Conservation (phyloP, 2,113 vertebrate genomes). For the Tachycineta bicolor region DNA sequence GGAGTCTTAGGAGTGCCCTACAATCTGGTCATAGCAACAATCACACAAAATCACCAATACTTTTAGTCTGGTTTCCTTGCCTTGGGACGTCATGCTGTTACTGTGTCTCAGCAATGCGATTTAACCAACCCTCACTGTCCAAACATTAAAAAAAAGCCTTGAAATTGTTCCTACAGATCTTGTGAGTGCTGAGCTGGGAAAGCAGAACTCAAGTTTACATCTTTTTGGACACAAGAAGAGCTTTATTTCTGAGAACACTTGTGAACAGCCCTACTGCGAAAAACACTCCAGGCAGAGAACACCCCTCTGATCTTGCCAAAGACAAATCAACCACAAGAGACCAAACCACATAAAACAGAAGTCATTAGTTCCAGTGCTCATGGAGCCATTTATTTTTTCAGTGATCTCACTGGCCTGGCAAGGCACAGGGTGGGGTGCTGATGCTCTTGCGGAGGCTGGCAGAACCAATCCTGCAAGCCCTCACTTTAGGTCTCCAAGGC, state of each 20-base stretch:
- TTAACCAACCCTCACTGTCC: not conserved
- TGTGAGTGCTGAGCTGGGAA: not conserved
- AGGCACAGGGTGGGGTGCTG: not conserved
- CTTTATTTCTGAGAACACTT: not conserved
- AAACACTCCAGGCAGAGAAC: not conserved
- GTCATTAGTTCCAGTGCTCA: constrained; percentile 27
- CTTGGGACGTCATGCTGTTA: not conserved
- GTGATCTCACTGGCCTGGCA: constrained; percentile 31
- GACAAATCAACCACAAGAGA: constrained; percentile 37
- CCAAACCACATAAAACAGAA: constrained; percentile 58
- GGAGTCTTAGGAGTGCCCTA: not conserved
- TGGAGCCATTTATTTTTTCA: constrained; percentile 45
- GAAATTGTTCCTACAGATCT: not conserved
- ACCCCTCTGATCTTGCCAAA: not conserved
- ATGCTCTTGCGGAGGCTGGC: not conserved
- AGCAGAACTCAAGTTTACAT: not conserved
- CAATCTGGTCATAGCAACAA: not conserved
- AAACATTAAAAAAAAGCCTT: not conserved
- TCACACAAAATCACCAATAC: not conserved
- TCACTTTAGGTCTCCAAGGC: not conserved
- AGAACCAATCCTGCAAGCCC: not conserved
- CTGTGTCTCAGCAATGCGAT: not conserved
- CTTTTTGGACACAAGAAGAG: not conserved
- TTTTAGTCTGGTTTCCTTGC: not conserved
- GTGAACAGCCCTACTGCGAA: not conserved